A percentile compares a stretch with the other conserved stretches of the same genome.
phyloP scores from a whole-genome alignment of 1,140 invertebrate species.

The Diorhabda elongata region DNA sequence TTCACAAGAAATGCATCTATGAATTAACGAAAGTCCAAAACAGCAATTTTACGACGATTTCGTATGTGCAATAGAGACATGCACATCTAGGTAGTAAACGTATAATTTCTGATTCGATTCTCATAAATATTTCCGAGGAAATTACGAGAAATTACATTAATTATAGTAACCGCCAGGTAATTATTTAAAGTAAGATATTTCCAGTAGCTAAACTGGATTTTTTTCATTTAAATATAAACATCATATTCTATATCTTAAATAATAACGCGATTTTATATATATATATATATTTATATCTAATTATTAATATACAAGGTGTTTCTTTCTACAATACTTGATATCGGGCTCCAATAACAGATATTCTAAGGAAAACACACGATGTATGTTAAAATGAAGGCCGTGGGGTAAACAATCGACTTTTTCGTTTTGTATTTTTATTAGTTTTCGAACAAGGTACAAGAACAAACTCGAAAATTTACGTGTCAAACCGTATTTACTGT shows the following conservation, averaged over 20 bases:
- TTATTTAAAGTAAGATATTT: constrained; percentile 27
- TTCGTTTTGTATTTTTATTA: too few species aligned
- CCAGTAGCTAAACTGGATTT: constrained; percentile 19
- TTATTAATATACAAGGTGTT: too few species aligned
- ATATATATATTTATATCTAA: too few species aligned
- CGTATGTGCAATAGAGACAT: constrained; percentile 31
- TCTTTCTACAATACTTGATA: too few species aligned
- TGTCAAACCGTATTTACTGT: too few species aligned
- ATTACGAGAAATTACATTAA: constrained; percentile 29
- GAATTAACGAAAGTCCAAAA: constrained; percentile 22
- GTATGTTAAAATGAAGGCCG: too few species aligned
- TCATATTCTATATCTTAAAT: constrained; percentile 15
- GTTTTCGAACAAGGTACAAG: too few species aligned
- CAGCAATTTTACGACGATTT: constrained; percentile 32
- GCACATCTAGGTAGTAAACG: constrained; percentile 34
- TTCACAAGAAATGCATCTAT: constrained; percentile 18
- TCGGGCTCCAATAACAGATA: too few species aligned
- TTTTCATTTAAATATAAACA: constrained; percentile 21
- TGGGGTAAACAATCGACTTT: too few species aligned
- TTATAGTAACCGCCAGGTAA: constrained; percentile 24
- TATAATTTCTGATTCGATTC: constrained; percentile 35
- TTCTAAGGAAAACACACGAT: too few species aligned
- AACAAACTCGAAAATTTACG: too few species aligned
- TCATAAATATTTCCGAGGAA: constrained; percentile 34
- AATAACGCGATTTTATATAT: too few species aligned